Evolutionary conservation across 2,888 invertebrate genomes (phyloP).

Genomic region (Drosophila paucipuncta): DNA sequence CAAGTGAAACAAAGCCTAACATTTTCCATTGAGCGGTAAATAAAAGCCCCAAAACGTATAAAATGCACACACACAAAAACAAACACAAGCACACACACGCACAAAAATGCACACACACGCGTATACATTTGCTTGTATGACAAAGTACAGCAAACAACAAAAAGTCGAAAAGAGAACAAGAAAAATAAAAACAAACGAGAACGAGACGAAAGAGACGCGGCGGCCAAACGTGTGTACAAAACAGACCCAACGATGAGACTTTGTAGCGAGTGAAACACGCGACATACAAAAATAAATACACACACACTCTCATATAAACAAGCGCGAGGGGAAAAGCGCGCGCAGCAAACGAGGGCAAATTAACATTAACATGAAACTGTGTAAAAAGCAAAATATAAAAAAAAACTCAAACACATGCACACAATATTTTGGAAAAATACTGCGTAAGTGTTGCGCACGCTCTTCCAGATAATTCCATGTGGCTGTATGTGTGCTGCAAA

Average conservation of each 20-base stretch:
- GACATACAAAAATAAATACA: slow-evolving; percentile 43
- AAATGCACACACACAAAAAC: slow-evolving; percentile 21
- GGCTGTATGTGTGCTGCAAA: slow-evolving; percentile 16
- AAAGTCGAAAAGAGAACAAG: slow-evolving; percentile 78
- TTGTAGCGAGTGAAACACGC: slow-evolving; percentile 57
- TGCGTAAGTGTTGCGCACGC: slow-evolving; percentile 13
- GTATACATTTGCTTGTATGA: slow-evolving; percentile 42
- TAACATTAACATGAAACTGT: slow-evolving; percentile 56
- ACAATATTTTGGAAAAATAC: slow-evolving; percentile 4
- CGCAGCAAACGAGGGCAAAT: slow-evolving; percentile 77
- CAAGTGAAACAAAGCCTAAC: slow-evolving; percentile 24
- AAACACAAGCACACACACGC: slow-evolving; percentile 3
- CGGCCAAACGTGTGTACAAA: slow-evolving; percentile 70
- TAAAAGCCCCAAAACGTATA: slow-evolving; percentile 34
- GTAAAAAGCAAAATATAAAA: slow-evolving; percentile 46
- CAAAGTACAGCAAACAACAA: slow-evolving; percentile 83
- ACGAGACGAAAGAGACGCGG: slow-evolving; percentile 65
- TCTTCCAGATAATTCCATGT: slow-evolving; percentile 52
- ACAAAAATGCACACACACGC: slow-evolving; percentile 21
- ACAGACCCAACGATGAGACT: slow-evolving; percentile 53
- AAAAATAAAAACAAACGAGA: slow-evolving; percentile 80
- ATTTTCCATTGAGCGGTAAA: slow-evolving; percentile 32
- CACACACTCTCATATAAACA: slow-evolving; percentile 28
- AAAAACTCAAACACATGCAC: slow-evolving; percentile 11
- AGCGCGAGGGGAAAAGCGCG: slow-evolving; percentile 71